A percentile compares a stretch with the other conserved stretches of the same genome.
Evolutionary conservation across 2,113 vertebrate genomes (phyloP).

Genomic region (Nanorana parkeri): DNA sequence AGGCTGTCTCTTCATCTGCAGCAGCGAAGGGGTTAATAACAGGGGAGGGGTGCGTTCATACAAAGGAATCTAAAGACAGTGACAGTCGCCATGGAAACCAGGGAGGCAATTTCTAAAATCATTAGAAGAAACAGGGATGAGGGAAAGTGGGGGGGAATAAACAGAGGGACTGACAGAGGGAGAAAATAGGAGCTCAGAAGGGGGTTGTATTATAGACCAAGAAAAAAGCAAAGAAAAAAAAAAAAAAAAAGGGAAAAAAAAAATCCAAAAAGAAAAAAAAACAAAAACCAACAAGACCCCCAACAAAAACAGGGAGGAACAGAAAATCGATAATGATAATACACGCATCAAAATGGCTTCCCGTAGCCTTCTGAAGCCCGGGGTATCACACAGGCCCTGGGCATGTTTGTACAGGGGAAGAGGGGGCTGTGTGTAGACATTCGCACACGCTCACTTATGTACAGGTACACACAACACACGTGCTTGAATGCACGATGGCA

Average conservation of each 20-base stretch:
- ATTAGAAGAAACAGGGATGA: conserved; percentile 49
- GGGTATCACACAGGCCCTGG: neutral
- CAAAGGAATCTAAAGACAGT: conserved; percentile 56
- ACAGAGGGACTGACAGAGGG: conserved; percentile 33
- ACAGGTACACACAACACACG: neutral
- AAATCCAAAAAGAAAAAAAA: conserved; percentile 25
- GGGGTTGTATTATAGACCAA: neutral
- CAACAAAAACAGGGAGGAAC: conserved; percentile 16
- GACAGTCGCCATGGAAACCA: conserved; percentile 57
- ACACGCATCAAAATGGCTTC: conserved; percentile 40
- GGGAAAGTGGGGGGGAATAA: conserved; percentile 20
- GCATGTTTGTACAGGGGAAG: conserved; percentile 4
- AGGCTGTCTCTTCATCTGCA: neutral
- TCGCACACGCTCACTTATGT: neutral
- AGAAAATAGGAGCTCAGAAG: conserved; percentile 1
- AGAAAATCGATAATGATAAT: conserved; percentile 46
- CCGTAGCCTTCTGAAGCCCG: neutral
- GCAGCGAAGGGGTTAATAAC: conserved; percentile 34
- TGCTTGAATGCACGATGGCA: no score
- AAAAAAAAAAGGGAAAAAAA: conserved; percentile 47
- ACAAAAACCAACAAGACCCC: conserved; percentile 21
- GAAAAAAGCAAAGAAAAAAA: conserved; percentile 7
- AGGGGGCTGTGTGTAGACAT: conserved; percentile 7
- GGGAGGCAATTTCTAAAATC: conserved; percentile 57
- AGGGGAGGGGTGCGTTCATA: conserved; percentile 44